Base-by-base conservation (phyloP, 2,888 invertebrate genomes). In the Heteropelma amictum region DNA sequence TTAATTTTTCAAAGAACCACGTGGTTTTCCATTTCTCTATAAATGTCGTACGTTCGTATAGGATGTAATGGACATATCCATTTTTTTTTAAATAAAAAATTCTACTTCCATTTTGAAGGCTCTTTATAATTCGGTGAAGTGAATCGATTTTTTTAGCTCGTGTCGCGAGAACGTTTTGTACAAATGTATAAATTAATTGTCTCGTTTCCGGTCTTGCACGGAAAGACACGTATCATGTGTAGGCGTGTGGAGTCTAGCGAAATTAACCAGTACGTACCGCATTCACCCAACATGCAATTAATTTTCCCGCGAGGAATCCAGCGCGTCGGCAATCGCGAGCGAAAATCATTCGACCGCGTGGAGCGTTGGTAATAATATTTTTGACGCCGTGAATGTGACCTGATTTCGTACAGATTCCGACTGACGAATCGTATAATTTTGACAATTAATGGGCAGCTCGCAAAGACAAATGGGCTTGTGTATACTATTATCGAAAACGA, bases 231-330 rank as follows among this genome's bases (percentile, higher is more conserved):
- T 35, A 54, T n/a, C n/a, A n/a, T n/a, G n/a, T n/a, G n/a, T n/a
- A n/a, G 35, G 35, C 21, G 35, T 28, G 19, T 33, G n/a, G 54
- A 33, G 35, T 35, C 35, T 4, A n/a, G 54, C 19, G 35, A 54
- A 54, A 54, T 21, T 21, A 54, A 54, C 54, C 33, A 35, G 54
- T 35, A 35, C 54, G 30, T 21, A 54, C 54, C 35, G 53, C 33
- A 14, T 54, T 35, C n/a, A 54, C 54, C 35, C 35, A 54, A 21
- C 30, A 7, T n/a, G n/a, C 54, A 54, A 54, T 54, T 54, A 54
- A 54, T 54, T 21, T 54, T 19, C 54, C 35, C 54, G 30, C 21
- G 54, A 35, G 54, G 35, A 21, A 54, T 54, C 21, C 35, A 35
- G 35, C 35, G 35, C 35, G 54, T n/a, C n/a, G n/a, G n/a, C n/a